Base-by-base conservation (phyloP, 64 coral and sea anemone species). In the Anthopleura sola region DNA sequence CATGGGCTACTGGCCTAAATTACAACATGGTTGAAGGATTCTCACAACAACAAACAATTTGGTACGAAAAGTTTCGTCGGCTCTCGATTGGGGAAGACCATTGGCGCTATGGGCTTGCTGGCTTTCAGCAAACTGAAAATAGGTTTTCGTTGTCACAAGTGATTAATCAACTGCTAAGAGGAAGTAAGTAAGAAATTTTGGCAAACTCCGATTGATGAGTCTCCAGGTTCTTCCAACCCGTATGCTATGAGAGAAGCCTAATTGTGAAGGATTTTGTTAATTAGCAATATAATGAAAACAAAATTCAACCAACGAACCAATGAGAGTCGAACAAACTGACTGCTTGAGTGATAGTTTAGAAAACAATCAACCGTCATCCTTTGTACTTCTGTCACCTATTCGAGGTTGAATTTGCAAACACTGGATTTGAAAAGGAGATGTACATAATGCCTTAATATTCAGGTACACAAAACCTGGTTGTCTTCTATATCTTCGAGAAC, bases 221-320 rank as follows among this genome's bases (percentile, higher is more conserved):
- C 33, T 11, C 60, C 39, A 83, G 86, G 58, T 90, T 96, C 94
- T 90, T 96, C 55, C 85, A 81, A 92, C 82, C 81, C 23, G 33
- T 49, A 54, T 75, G 75, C 53, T 40, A 79, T 84, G 55, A 91
- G 78, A 80, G 76, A 92, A 51, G 80, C 84, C 85, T 96, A 92
- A 96, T 96, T 96, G 90, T 74, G 80, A 96, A 86, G 87, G 91
- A 92, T 92, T 89, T 96, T 37, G 87, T 75, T 96, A 96, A 96
- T 96, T 96, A 96, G 94, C 94, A 96, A 91, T 89, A 82, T 81
- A 92, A 88, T 92, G 88, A 53, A 53, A 92, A 96, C 90, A 96
- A 92, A 92, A 92, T 96, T 96, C 40, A 90, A 96, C 82, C 84
- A 78, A 31, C 24, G 13, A 75, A 23, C 94, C 94, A 96, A 96